These are phyloP conservation scores for Ethmia dodecea DNA, from an alignment of 2,888 invertebrate genomes.

Conservation along the genomic window DNA sequence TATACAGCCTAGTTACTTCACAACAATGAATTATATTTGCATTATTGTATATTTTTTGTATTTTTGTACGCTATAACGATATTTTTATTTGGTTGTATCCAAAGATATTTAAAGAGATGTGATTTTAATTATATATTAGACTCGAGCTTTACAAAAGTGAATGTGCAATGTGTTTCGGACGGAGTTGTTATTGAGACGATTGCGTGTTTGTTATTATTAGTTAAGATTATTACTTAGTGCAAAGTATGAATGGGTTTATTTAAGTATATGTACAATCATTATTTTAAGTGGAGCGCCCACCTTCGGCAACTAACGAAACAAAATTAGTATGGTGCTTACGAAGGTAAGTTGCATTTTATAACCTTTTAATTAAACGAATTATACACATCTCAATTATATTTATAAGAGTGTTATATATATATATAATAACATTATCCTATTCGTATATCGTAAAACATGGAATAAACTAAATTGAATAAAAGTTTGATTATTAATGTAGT, in stretches of 20 bases:
- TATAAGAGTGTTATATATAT: conserved; percentile 4
- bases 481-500: too few relatives aligned
- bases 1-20: conserved; percentile 29
- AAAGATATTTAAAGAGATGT: conserved; percentile 76
- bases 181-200: conserved; percentile 34
- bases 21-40: conserved; percentile 35
- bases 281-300: not conserved
- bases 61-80: conserved; percentile 66
- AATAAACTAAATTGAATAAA: too few relatives aligned
- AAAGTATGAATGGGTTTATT: conserved; percentile 22
- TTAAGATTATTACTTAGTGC: conserved; percentile 31
- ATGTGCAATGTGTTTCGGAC: conserved; percentile 53
- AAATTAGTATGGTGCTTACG: conserved; percentile 20
- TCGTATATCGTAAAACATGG: too few relatives aligned
- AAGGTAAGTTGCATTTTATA: not conserved
- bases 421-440: too few relatives aligned
- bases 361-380: conserved; percentile 11
- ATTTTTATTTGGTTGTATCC: conserved; percentile 69
- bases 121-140: conserved; percentile 68
- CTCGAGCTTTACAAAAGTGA: conserved; percentile 70
- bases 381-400: conserved; percentile 18
- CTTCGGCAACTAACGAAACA: conserved; percentile 1
- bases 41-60: conserved; percentile 70
- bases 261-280: conserved; percentile 11
- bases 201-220: conserved; percentile 49